A percentile compares a stretch with the other conserved stretches of the same genome.
Conservation (phyloP, 2,113 vertebrate genomes). For the Hyla sarda region DNA sequence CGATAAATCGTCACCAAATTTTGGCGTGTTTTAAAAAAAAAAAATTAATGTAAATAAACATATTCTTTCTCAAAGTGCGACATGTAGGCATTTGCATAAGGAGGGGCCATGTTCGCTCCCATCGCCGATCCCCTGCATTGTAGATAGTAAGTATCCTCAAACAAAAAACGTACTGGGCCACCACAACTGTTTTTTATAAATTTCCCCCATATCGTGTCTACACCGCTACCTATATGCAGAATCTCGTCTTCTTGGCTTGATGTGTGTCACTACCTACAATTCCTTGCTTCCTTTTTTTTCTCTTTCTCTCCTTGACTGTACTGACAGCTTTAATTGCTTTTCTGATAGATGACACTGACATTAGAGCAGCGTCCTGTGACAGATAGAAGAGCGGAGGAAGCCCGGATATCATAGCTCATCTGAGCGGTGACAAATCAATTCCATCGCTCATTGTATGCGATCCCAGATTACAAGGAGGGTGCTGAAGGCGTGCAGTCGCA, state of each 20-base stretch:
- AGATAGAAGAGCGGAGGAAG: background rate
- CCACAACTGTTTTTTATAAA: no score
- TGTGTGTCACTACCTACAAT: background rate
- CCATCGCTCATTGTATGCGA: slow-evolving; percentile 1
- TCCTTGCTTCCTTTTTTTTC: background rate
- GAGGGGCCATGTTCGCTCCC: no score
- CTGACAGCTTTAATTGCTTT: slow-evolving; percentile 22
- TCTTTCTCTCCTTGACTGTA: background rate
- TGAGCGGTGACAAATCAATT: slow-evolving; percentile 26
- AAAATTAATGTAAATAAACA: no score
- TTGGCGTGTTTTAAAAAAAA: no score
- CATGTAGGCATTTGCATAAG: no score
- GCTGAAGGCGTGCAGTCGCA: background rate
- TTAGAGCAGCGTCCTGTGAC: slow-evolving; percentile 15
- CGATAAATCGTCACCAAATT: no score
- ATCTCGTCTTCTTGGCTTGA: background rate
- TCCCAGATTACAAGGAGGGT: background rate
- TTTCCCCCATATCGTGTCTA: background rate
- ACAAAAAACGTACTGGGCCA: no score
- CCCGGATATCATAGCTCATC: background rate
- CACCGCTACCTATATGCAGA: background rate
- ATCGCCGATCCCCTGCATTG: no score
- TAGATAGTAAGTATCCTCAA: no score
- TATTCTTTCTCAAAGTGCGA: no score
- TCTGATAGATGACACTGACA: slow-evolving; percentile 1